Base-by-base conservation (phyloP, 2,888 invertebrate species). In the Rhyacophila evoluta region DNA sequence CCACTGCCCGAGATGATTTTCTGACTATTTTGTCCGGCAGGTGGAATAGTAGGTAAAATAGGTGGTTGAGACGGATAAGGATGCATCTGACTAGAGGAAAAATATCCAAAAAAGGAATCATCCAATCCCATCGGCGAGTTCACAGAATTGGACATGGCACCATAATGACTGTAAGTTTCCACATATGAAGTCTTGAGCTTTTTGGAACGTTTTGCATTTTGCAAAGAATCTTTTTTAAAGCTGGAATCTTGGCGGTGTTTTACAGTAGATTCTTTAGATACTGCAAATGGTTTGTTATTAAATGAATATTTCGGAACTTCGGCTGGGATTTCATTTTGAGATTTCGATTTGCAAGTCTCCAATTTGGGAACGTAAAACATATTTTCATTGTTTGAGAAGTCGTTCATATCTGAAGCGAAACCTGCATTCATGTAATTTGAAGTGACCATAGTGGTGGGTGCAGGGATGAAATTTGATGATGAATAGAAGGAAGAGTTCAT, bases 31-130 rank as follows among this genome's bases (percentile, higher is more conserved):
- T 67, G 29, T 39, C 75, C 69, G 15, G 15, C 55, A 10, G 55
- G 55, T 11, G 71, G 39, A 12, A 68, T 38, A 3, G 74, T 15
- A 11, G 72, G 55, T 15, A 39, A 29, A 4, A 25, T 25, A 2
- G 29, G 75, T 15, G 55, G 68, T 27, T 72, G 79, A 1, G 38
- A 33, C 10, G 81, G 79, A 68, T 81, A 81, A 2, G 81, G 76
- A 39, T 81, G 81, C 81, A 79, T 79, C 77, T 82, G 82, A 28
- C 81, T 81, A 29, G 79, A 73, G 1, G 81, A 55, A 12, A 74
- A 74, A 28, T 82, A 82, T 2, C 79, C 78, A 25, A 75, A 73
- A 28, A 69, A 68, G 2, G 79, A 72, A 15, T 79, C 78, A 12
- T 75, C 80, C 8, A 41, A 12, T n/a, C 38, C 72, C 55, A 69